Base-by-base conservation (phyloP, 1,140 invertebrate genomes). In the Daktulosphaira vitifoliae region DNA sequence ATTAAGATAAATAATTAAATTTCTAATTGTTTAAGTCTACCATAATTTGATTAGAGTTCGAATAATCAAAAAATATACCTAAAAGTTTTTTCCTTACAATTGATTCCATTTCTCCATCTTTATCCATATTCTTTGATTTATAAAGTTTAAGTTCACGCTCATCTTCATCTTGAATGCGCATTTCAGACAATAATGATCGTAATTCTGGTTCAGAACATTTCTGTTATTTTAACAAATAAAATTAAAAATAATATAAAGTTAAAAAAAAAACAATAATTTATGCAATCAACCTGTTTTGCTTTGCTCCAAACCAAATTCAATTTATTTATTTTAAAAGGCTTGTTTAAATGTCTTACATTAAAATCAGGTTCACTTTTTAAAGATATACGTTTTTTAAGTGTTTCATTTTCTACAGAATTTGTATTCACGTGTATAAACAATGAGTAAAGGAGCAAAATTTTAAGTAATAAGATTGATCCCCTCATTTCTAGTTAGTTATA, bases 151-250 rank as follows among this genome's bases (percentile, higher is more conserved):
- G 83, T 1, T 83, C 81, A 13, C 92, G 77, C 78, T 96, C 91
- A 74, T 93, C 87, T 78, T 93, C 93, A 71, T 96, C 92, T 65
- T 96, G 92, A 46, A 93, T 82, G 77, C 89, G 91, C 0, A 96
- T 74, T 73, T 95, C 92, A 72, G 87, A 88, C 70, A 87, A 90
- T 15, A 96, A 73, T 1, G 88, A 89, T 70, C 89, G 89, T 6
- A 96, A 74, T 74, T 93, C 94, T 6, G 82, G 77, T 70, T 91
- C 87, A 8, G 88, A 84, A 23, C 96, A 74, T 69, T 87, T 81
- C 91, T 95, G 71, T 6, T 78, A 75, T 71, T 69, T 68, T 67
- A 68, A 48, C 49, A 65, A 46, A 50, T 22, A 64, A 11, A 38
- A 18, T 29, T 29, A 38, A 44, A 0, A n/a, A n/a, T n/a, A n/a